Evolutionary conservation across 2,797 vertebrate genomes (phyloP).

Genomic region (Anas flavirostris): DNA sequence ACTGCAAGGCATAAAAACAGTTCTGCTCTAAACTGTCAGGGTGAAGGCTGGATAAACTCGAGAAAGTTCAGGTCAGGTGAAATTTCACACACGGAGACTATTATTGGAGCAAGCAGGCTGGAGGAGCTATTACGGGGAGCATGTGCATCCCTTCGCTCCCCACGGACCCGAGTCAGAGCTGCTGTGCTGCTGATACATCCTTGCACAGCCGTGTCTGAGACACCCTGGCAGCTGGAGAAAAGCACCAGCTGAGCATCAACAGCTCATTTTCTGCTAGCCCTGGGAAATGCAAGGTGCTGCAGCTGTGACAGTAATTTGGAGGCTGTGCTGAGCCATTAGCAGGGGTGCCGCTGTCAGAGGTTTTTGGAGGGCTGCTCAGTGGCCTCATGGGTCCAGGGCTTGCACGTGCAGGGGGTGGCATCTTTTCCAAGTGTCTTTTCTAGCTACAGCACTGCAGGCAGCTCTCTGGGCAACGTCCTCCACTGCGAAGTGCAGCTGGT

Average conservation of each 20-base stretch:
- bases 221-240: background rate
- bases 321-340: background rate
- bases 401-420: no score
- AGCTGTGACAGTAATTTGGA: background rate
- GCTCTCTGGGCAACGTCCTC: no score
- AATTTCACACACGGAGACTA: background rate
- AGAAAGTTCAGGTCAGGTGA: constrained; percentile 51
- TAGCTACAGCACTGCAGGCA: background rate
- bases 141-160: background rate
- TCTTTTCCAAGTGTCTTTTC: background rate
- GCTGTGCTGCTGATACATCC: background rate
- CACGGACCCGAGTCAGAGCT: background rate
- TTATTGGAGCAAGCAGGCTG: background rate
- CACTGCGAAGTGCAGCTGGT: background rate
- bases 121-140: background rate
- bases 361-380: background rate
- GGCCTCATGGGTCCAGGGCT: background rate
- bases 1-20: constrained; percentile 14
- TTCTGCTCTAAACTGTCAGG: constrained; percentile 7
- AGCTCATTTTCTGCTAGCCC: background rate
- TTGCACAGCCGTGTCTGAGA: background rate
- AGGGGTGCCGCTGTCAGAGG: background rate
- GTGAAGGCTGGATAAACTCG: background rate
- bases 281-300: background rate
- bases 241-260: background rate